Evolutionary conservation across 2,113 vertebrate genomes (phyloP).

Genomic region (Mustela lutreola): DNA sequence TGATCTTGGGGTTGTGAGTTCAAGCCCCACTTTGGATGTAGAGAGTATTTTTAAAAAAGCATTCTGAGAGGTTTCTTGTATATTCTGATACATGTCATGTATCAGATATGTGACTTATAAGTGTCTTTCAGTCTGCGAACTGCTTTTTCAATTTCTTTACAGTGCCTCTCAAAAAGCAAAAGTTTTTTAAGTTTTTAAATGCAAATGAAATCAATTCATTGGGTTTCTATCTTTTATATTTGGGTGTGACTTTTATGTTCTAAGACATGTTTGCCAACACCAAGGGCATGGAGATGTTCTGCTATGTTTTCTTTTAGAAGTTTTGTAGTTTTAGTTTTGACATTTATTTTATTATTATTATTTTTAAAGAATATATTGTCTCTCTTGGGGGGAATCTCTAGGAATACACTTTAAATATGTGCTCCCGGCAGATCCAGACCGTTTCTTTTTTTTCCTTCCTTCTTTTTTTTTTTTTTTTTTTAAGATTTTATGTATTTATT

Average conservation of each 20-base stretch:
- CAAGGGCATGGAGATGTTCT: neutral
- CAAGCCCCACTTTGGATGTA: neutral
- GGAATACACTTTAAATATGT: too few relatives aligned
- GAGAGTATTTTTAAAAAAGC: neutral
- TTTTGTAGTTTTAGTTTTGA: constrained; percentile 28
- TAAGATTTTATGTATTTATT: too few relatives aligned
- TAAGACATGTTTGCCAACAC: neutral
- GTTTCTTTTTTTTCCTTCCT: too few relatives aligned
- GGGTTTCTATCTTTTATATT: neutral
- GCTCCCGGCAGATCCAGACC: too few relatives aligned
- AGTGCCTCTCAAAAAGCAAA: neutral
- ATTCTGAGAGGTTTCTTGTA: neutral
- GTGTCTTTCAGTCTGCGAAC: neutral
- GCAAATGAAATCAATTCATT: neutral
- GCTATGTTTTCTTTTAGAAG: neutral
- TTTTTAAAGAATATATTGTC: too few relatives aligned
- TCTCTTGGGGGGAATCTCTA: too few relatives aligned
- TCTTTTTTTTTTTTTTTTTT: too few relatives aligned
- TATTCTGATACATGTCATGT: neutral
- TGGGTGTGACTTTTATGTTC: neutral
- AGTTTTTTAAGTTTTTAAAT: neutral
- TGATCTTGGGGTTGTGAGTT: neutral
- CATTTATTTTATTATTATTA: neutral
- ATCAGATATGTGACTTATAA: neutral
- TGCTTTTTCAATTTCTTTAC: neutral